These are phyloP conservation scores for Trissolcus japonicus DNA, from an alignment of 2,888 invertebrate species.

Conservation along the genomic window DNA sequence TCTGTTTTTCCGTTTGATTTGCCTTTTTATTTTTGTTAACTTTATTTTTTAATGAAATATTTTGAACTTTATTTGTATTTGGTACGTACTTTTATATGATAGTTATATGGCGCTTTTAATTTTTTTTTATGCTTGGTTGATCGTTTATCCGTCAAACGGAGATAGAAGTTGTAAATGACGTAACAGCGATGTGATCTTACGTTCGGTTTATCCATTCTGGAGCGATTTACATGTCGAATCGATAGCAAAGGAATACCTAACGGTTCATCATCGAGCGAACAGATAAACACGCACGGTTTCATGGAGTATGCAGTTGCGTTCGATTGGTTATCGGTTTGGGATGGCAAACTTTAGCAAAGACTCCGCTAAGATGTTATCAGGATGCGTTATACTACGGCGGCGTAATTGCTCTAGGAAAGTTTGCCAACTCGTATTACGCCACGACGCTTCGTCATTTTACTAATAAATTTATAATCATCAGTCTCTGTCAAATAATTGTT, in stretches of 20 bases:
- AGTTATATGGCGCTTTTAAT: too few species aligned
- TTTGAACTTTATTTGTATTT: too few species aligned
- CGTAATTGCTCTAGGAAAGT: slow-evolving; percentile 50
- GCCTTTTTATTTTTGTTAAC: too few species aligned
- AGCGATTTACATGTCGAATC: slow-evolving; percentile 1
- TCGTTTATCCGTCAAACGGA: too few species aligned
- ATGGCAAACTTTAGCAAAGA: slow-evolving; percentile 32
- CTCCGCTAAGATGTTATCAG: slow-evolving; percentile 43
- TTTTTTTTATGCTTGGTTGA: too few species aligned
- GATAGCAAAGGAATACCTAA: not conserved
- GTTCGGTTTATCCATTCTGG: too few species aligned
- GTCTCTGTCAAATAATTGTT: slow-evolving; percentile 48
- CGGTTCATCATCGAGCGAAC: too few species aligned
- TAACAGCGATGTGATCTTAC: too few species aligned
- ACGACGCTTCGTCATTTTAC: slow-evolving; percentile 51
- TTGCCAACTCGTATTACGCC: slow-evolving; percentile 43
- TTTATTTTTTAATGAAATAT: too few species aligned
- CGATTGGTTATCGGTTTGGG: slow-evolving; percentile 2
- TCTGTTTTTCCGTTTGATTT: too few species aligned
- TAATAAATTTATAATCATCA: slow-evolving; percentile 53
- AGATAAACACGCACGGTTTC: not conserved
- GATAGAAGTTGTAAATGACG: too few species aligned
- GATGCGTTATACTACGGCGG: slow-evolving; percentile 23
- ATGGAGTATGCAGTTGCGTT: not conserved
- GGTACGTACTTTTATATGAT: too few species aligned